Evolutionary conservation across 2,113 vertebrate genomes (phyloP).

Genomic region (Morone chrysops): DNA sequence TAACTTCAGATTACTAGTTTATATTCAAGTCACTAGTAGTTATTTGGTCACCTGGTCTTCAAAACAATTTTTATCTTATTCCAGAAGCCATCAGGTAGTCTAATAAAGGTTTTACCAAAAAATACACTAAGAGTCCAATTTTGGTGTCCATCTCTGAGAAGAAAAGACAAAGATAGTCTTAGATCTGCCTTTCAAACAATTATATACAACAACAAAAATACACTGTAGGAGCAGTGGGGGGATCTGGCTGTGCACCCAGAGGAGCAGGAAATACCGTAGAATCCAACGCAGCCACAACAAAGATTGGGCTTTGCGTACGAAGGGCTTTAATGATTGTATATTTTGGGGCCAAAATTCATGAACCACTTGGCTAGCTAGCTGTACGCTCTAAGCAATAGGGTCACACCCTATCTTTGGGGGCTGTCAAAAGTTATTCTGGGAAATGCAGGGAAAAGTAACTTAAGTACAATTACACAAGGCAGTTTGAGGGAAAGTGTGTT

Average conservation of each 20-base stretch:
- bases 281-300: slow-evolving; percentile 41
- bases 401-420: slow-evolving; percentile 15
- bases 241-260: not conserved
- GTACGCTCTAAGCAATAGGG: slow-evolving; percentile 13
- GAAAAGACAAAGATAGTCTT: not conserved
- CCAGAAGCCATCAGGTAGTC: too few relatives aligned
- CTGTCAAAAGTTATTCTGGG: slow-evolving; percentile 36
- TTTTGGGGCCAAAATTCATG: slow-evolving; percentile 19
- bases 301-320: slow-evolving; percentile 1
- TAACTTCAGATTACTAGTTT: too few relatives aligned
- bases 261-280: slow-evolving; percentile 6
- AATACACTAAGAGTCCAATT: too few relatives aligned
- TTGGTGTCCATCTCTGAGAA: not conserved
- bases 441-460: not conserved
- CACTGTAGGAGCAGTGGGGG: not conserved
- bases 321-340: not conserved
- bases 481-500: slow-evolving; percentile 19
- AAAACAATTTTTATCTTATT: too few relatives aligned
- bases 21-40: too few relatives aligned
- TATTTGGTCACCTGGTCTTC: too few relatives aligned
- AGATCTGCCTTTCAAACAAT: not conserved
- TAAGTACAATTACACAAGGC: slow-evolving; percentile 19
- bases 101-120: too few relatives aligned
- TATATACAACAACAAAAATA: not conserved
- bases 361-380: not conserved